Base-by-base conservation (phyloP, 2,113 vertebrate genomes). In the Sinosuthora webbiana region DNA sequence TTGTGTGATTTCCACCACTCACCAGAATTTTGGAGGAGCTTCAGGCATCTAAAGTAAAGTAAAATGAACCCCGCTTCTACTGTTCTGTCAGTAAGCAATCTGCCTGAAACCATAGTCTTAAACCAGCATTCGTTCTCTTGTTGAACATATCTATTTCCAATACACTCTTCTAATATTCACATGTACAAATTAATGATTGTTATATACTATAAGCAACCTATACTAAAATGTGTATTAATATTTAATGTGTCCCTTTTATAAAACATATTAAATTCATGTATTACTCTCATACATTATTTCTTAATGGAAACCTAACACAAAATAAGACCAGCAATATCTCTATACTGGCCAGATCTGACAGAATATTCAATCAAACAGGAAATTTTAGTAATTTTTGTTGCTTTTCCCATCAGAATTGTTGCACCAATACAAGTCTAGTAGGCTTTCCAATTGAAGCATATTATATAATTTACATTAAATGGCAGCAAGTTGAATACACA, bases 101-200 rank as follows among this genome's bases (percentile, higher is more conserved):
- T 83, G 24, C 15, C 42, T 74, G 65, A 83, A 92, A 31, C 5
- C 31, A 7, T 22, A 8, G 2, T 41, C 75, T 86, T 73, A 92
- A 79, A 68, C 11, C 2, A 77, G 4, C 7, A 59, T n/a, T 69
- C 24, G 6, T 35, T 81, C 23, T 28, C 2, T 45, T 78, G 10
- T 37, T 82, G 14, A 82, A 17, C 6, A 8, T 18, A 64, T 67
- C 21, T 91, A 47, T 79, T 78, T 30, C 4, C 30, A 75, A 45
- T 3, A 63, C 0, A 2, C 0, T 55, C 8, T 62, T 45, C 13
- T 44, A 25, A 39, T 47, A 52, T 7, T 47, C 65, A 50, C n/a
- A 5, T 13, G 2, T 25, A 70, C 37, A 78, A 63, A 41, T 62
- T 68, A 63, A 31, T 70, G 45, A 13, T 55, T 33, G 12, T 60